Evolutionary conservation across 2,113 vertebrate genomes (phyloP).

Genomic region (Coregonus clupeaformis): DNA sequence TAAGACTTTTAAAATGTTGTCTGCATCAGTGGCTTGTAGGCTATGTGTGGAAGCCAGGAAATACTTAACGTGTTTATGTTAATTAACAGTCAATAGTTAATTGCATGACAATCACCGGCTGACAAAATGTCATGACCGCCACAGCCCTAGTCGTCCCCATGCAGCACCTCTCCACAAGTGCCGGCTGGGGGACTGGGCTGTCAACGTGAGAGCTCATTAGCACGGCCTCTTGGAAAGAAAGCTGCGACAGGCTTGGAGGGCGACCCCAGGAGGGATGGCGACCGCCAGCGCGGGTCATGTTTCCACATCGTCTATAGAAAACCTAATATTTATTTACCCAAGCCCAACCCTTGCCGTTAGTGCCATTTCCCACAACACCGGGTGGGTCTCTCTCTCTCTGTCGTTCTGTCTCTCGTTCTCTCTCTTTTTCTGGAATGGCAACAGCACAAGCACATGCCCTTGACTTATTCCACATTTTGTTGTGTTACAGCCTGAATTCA

Average conservation of each 20-base stretch:
- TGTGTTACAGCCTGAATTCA: too few species aligned
- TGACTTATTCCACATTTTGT: too few species aligned
- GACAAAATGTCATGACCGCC: too few species aligned
- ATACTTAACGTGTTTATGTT: too few species aligned
- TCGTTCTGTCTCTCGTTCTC: too few species aligned
- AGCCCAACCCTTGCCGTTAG: conserved; percentile 6
- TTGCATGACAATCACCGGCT: too few species aligned
- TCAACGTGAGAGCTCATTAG: conserved; percentile 50
- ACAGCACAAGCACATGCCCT: too few species aligned
- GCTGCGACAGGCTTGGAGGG: conserved; percentile 25
- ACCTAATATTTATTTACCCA: conserved; percentile 39
- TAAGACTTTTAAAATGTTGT: too few species aligned
- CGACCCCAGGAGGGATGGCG: conserved; percentile 22
- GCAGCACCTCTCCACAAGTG: background rate
- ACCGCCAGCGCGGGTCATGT: conserved; percentile 29
- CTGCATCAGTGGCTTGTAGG: too few species aligned
- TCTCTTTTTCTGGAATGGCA: background rate
- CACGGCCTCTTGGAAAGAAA: conserved; percentile 25
- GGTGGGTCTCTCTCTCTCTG: background rate
- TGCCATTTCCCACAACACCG: background rate
- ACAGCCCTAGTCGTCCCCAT: too few species aligned
- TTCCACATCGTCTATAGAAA: conserved; percentile 35
- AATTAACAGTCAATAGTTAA: too few species aligned
- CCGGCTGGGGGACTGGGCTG: conserved; percentile 22
- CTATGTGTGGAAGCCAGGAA: too few species aligned